These are phyloP conservation scores for Caenorhabditis sinica DNA, from an alignment of 2,888 invertebrate species.

Conservation along the genomic window DNA sequence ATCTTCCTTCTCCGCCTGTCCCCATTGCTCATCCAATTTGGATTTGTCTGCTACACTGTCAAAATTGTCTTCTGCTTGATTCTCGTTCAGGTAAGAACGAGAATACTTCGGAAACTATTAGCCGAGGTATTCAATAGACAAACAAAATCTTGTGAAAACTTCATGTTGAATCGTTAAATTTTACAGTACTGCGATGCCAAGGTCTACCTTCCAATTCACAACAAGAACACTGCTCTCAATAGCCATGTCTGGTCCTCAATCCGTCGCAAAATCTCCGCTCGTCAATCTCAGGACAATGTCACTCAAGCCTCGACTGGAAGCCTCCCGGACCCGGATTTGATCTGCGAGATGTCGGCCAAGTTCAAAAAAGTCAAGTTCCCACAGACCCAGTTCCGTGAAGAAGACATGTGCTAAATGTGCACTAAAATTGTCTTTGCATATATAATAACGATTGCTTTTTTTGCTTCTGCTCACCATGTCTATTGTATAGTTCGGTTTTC, in stretches of 20 bases:
- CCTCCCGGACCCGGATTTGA: slow-evolving; percentile 16
- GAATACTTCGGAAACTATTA: too few relatives aligned
- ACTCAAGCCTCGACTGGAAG: neutral
- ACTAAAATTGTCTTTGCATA: neutral
- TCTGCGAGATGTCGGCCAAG: slow-evolving; percentile 49
- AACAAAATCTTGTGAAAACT: too few relatives aligned
- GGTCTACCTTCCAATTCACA: neutral
- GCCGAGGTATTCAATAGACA: too few relatives aligned
- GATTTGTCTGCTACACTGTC: slow-evolving; percentile 5
- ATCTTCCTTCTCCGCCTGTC: slow-evolving; percentile 14
- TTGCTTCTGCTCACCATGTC: neutral
- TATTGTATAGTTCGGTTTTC: too few relatives aligned
- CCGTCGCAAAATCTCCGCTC: slow-evolving; percentile 32
- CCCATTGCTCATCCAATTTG: slow-evolving; percentile 9
- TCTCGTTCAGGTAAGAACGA: slow-evolving; percentile 11
- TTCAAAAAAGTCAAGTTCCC: slow-evolving; percentile 32
- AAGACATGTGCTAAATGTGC: neutral
- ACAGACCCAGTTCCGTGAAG: neutral
- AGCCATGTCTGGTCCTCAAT: slow-evolving; percentile 51
- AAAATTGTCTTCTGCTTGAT: slow-evolving; percentile 8
- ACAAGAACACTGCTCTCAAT: slow-evolving; percentile 7
- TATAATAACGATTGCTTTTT: neutral
- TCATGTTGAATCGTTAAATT: too few relatives aligned
- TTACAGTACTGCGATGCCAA: neutral
- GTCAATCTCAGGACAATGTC: neutral